These are phyloP conservation scores for Mormoops blainvillei DNA, from an alignment of 2,113 vertebrate genomes.

Conservation along the genomic window DNA sequence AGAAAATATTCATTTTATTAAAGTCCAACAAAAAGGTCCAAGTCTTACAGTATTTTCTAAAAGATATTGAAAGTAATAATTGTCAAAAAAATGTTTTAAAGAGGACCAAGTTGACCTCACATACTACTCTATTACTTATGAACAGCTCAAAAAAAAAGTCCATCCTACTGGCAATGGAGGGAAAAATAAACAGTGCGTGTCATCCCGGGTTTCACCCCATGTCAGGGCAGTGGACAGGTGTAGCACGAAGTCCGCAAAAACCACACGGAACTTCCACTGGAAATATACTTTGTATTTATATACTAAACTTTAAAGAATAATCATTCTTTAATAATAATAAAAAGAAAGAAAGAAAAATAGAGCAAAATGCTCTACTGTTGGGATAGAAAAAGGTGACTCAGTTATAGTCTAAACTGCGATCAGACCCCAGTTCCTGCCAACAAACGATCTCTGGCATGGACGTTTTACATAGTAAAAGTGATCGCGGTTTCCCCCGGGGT, in stretches of 20 bases:
- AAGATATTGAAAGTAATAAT: constrained; percentile 43
- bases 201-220: not conserved
- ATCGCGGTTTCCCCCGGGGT: not conserved
- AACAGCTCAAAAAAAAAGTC: not conserved
- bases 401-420: not conserved
- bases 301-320: not conserved
- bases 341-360: not conserved
- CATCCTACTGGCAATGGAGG: not conserved
- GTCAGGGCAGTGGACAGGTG: not conserved
- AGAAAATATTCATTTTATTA: constrained; percentile 33
- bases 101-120: constrained; percentile 3
- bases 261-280: not conserved
- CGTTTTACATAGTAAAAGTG: not conserved
- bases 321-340: too few species aligned
- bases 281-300: not conserved
- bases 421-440: not conserved
- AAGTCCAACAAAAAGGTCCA: not conserved
- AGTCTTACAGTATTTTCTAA: constrained; percentile 30
- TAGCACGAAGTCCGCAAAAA: not conserved
- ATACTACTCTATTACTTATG: constrained; percentile 25
- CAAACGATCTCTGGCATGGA: not conserved
- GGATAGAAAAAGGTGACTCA: not conserved
- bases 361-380: not conserved
- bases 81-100: constrained; percentile 46
- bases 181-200: not conserved